Evolutionary conservation across 2,888 invertebrate genomes (phyloP), one percentile per base, ranked within the genome.

Genomic region (Harpalus rubripes): DNA sequence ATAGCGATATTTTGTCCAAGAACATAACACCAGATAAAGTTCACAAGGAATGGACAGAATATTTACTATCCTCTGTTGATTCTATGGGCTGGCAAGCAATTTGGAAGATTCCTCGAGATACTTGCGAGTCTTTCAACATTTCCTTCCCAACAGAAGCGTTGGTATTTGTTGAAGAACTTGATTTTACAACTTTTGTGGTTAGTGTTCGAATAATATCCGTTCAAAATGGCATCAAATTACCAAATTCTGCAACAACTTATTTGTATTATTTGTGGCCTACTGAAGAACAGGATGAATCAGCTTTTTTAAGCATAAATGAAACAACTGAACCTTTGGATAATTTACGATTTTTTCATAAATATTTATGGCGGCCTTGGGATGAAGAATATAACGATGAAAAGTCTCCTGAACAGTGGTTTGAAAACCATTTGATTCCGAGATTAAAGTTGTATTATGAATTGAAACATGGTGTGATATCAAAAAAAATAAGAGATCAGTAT

Each of bases 291-390:
- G 91, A 91, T 86, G 93, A 93, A 85, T 92, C 92, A 76, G 85
- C 90, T 0, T 93, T 92, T 85, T 89, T 95, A 6, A 93, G 95
- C 89, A 92, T 94, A 68, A 90, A 92, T 0, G 91, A 92, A 1
- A 95, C 95, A 0, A 94, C 95, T 0, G 93, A 93, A 87, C 93
- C 93, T 86, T 92, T 95, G 86, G 95, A 95, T 90, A 91, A 94
- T 87, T 89, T 94, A 86, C 92, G 95, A 87, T 95, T 95, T 87
- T 95, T 94, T 88, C 95, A 94, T 88, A 92, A 92, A 52, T 92
- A 95, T 86, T 90, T 95, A 58, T 94, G 95, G 93, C 94, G 94
- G 94, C 95, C 95, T 0, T 95, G 95, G 95, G 95, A 95, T 87
- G 91, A 92, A 63, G 95, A 95, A 82, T 94, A 94, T 84, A 94